Conservation (phyloP, 2,888 invertebrate genomes). For the Augiades crinisus region DNA sequence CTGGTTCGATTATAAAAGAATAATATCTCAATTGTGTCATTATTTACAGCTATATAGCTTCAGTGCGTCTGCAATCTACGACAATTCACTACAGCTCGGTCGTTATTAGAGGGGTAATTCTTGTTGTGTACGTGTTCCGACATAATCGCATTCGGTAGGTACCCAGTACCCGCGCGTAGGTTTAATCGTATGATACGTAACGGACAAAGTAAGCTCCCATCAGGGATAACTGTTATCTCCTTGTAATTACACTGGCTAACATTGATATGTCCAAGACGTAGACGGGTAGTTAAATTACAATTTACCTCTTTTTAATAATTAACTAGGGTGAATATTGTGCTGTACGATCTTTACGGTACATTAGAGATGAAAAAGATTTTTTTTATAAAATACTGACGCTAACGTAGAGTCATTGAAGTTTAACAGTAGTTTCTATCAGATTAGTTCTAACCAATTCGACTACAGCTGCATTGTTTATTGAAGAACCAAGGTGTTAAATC, state of each 20-base stretch:
- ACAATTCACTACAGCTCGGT: conserved; percentile 64
- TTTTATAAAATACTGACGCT: too few relatives aligned
- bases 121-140: conserved; percentile 65
- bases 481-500: too few relatives aligned
- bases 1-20: conserved; percentile 48
- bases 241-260: conserved; percentile 40
- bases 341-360: too few relatives aligned
- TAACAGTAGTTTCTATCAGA: too few relatives aligned
- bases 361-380: too few relatives aligned
- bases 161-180: background rate
- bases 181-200: conserved; percentile 41
- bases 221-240: conserved; percentile 45
- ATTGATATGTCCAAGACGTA: conserved; percentile 30
- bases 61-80: conserved; percentile 70
- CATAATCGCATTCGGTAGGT: conserved; percentile 57
- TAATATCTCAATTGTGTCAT: conserved; percentile 66
- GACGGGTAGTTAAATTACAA: conserved; percentile 35
- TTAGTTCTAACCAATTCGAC: too few relatives aligned
- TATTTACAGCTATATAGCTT: conserved; percentile 73
- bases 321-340: too few relatives aligned
- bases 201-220: conserved; percentile 47
- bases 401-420: too few relatives aligned
- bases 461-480: too few relatives aligned
- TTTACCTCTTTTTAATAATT: too few relatives aligned
- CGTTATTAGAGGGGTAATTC: conserved; percentile 77